Evolutionary conservation across 2,888 invertebrate species (phyloP).

Genomic region (Thysanoteuthis rhombus): DNA sequence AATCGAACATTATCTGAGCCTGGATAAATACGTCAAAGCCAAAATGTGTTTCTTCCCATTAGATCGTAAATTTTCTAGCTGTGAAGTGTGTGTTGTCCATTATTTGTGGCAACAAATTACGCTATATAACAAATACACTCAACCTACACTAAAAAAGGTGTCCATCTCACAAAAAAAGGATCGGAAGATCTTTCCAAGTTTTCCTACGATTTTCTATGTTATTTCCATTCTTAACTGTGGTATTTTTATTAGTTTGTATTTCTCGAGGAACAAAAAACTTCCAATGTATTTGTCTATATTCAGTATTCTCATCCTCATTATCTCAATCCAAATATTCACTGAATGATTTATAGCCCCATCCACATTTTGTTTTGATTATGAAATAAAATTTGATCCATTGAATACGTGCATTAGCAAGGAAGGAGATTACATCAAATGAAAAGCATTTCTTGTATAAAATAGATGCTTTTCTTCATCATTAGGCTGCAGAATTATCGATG

Average conservation of each 20-base stretch:
- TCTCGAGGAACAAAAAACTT: not conserved
- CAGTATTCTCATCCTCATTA: not conserved
- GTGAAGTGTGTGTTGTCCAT: not conserved
- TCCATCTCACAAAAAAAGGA: accelerated
- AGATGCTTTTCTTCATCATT: no score
- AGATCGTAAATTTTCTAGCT: not conserved
- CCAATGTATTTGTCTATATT: accelerated
- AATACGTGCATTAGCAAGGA: no score
- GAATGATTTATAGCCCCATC: not conserved
- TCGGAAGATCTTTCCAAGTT: not conserved
- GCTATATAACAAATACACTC: not conserved
- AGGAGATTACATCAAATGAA: no score
- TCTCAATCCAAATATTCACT: not conserved
- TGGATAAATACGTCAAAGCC: not conserved
- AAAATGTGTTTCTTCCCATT: not conserved
- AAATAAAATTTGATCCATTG: no score
- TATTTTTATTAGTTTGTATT: not conserved
- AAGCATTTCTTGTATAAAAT: no score
- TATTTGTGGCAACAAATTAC: not conserved
- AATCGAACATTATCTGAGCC: not conserved
- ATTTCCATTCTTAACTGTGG: not conserved
- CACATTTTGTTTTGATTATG: no score
- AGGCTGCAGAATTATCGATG: no score
- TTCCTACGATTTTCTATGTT: not conserved
- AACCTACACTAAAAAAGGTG: accelerated